Conservation (phyloP, 1,140 invertebrate genomes). For the Luehdorfia chinensis region DNA sequence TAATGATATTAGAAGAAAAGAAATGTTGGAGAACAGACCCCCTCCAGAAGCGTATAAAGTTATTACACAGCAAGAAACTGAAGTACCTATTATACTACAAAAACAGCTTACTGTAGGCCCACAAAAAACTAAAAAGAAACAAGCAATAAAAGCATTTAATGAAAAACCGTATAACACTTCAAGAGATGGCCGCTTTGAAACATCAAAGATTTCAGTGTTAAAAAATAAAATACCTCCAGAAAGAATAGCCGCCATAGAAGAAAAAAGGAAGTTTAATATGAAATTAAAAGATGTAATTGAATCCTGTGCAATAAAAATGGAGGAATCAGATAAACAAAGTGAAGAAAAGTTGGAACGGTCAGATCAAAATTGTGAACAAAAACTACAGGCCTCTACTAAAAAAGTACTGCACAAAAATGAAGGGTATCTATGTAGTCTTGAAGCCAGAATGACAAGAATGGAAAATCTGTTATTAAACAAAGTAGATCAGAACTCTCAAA, state of each 20-base stretch:
- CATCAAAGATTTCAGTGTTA: slow-evolving; percentile 19
- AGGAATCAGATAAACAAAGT: slow-evolving; percentile 17
- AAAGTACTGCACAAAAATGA: slow-evolving; percentile 26
- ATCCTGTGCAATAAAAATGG: slow-evolving; percentile 42
- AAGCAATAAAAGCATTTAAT: not conserved
- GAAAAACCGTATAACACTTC: not conserved
- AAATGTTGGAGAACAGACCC: slow-evolving; percentile 5
- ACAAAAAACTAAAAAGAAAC: not conserved
- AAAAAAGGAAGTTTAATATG: slow-evolving; percentile 66
- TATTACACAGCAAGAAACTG: not conserved
- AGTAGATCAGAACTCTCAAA: slow-evolving; percentile 60
- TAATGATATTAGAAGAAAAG: not conserved
- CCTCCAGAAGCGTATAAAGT: not conserved
- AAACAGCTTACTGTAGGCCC: not conserved
- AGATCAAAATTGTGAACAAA: slow-evolving; percentile 18
- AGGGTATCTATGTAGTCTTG: slow-evolving; percentile 48
- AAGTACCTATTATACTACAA: slow-evolving; percentile 5
- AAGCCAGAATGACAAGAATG: slow-evolving; percentile 55
- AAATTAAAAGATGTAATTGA: slow-evolving; percentile 56
- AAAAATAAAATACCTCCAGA: slow-evolving; percentile 49
- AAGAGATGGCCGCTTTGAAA: not conserved
- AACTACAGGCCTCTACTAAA: slow-evolving; percentile 20
- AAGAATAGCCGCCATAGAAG: slow-evolving; percentile 51
- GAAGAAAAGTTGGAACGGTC: slow-evolving; percentile 13
- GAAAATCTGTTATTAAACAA: slow-evolving; percentile 51